These are phyloP conservation scores for Arvicanthis niloticus DNA, from an alignment of 2,113 vertebrate genomes.

Conservation along the genomic window DNA sequence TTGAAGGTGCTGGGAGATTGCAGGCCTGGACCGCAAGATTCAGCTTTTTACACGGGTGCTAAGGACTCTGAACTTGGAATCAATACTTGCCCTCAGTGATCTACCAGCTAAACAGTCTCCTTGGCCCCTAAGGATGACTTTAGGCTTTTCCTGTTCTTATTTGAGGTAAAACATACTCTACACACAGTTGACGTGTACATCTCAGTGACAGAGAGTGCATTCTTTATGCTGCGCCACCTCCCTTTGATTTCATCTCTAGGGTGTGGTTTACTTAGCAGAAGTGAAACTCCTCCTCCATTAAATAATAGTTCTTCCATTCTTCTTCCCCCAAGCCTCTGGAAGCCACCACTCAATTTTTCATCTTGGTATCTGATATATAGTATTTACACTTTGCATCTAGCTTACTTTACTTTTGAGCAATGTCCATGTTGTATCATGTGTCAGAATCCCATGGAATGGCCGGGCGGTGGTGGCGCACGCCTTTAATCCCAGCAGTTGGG, in stretches of 20 bases:
- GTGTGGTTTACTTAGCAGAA: not conserved
- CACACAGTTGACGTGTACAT: not conserved
- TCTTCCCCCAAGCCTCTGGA: not conserved
- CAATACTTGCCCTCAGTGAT: fast-evolving
- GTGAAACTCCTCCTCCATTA: not conserved
- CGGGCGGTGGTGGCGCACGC: too few species aligned
- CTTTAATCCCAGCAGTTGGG: too few species aligned
- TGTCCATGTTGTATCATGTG: not conserved
- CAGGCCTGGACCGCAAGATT: not conserved
- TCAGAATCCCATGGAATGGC: not conserved
- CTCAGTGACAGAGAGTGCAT: not conserved
- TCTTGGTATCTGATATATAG: not conserved
- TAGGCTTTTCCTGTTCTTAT: not conserved
- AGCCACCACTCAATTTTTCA: not conserved
- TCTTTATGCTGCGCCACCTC: not conserved
- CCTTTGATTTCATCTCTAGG: not conserved
- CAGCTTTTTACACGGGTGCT: not conserved
- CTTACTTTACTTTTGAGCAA: not conserved
- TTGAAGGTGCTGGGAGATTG: not conserved
- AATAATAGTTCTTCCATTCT: not conserved
- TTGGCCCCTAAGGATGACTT: not conserved
- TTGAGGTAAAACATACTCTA: not conserved
- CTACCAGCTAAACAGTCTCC: not conserved
- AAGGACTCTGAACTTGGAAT: not conserved
- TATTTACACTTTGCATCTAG: not conserved